Evolutionary conservation across 2,113 vertebrate species (phyloP), one percentile per base, ranked within the genome.

Genomic region (Oreochromis aureus): DNA sequence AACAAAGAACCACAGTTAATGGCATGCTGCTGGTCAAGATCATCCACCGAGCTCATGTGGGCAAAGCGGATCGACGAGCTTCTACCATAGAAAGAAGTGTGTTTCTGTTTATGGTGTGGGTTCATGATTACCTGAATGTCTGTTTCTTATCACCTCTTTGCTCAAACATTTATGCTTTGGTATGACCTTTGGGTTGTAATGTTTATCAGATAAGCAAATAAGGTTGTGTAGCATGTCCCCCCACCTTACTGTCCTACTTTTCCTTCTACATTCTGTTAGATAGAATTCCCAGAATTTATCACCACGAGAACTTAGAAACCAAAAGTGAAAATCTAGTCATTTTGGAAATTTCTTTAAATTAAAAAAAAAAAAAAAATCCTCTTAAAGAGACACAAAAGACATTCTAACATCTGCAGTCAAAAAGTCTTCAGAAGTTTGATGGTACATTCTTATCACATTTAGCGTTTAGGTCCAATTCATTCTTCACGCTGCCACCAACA

Each of bases 401-500:
- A 83, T 41, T 59, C 36, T 53, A 32, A 73, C 7, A 76, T 56
- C 16, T 51, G 51, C 7, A 7, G 61, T 10, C 12, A 48, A 80
- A 9, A 76, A 30, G 27, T 78, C 6, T n/a, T 78, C 10, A 19
- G 46, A n/a, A 32, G 44, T 53, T 32, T 78, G 73, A 78, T n/a
- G 73, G 27, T 53, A 12, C 10, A 73, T 6, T 48, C 22, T 30
- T 2, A 78, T 78, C 27, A 78, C 46, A 51, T 78, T 78, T 9
- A 6, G 48, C 22, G 44, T 22, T 39, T 27, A 6, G 7, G 54
- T 19, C 41, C 16, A 63, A 5, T 18, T 39, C 9, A 22, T 66
- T 51, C 61, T 81, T 80, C 24, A 9, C 32, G 80, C 63, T 91
- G 80, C 89, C 84, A 85, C 89, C 85, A 87, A 76, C 85, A 86